Evolutionary conservation across 2,797 vertebrate genomes (phyloP).

Genomic region (Pseudochirops cupreus): DNA sequence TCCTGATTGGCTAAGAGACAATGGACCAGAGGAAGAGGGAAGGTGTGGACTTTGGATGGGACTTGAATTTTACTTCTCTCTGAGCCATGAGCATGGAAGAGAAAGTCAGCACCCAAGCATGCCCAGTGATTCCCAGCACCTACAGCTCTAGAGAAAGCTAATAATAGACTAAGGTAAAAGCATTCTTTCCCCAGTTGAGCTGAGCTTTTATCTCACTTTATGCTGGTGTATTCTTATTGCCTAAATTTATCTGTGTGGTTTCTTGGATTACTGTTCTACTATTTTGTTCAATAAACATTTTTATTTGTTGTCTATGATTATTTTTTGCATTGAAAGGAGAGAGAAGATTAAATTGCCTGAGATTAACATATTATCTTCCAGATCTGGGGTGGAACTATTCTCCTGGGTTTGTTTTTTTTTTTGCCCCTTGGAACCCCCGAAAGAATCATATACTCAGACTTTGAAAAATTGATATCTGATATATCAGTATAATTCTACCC

Average conservation of each 20-base stretch:
- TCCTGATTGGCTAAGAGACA: not conserved
- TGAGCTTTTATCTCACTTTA: not conserved
- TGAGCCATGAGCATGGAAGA: not conserved
- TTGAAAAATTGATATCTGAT: not conserved
- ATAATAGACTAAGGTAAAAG: not conserved
- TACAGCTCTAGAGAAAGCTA: not conserved
- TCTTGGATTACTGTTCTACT: no score
- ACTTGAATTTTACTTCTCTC: not conserved
- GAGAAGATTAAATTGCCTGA: not conserved
- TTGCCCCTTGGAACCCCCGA: not conserved
- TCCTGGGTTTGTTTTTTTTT: not conserved
- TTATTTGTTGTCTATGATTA: no score
- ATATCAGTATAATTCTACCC: not conserved
- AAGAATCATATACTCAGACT: not conserved
- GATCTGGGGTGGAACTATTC: not conserved
- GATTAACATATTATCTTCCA: not conserved
- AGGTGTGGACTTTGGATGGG: not conserved
- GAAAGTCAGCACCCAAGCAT: not conserved
- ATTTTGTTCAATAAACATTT: no score
- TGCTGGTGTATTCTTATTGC: not conserved
- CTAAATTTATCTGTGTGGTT: not conserved
- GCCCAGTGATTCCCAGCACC: not conserved
- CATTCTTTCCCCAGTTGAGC: not conserved
- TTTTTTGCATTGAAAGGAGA: no score
- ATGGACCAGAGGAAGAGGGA: not conserved